Evolutionary conservation across 2,113 vertebrate genomes (phyloP).

Genomic region (Rattus norvegicus): DNA sequence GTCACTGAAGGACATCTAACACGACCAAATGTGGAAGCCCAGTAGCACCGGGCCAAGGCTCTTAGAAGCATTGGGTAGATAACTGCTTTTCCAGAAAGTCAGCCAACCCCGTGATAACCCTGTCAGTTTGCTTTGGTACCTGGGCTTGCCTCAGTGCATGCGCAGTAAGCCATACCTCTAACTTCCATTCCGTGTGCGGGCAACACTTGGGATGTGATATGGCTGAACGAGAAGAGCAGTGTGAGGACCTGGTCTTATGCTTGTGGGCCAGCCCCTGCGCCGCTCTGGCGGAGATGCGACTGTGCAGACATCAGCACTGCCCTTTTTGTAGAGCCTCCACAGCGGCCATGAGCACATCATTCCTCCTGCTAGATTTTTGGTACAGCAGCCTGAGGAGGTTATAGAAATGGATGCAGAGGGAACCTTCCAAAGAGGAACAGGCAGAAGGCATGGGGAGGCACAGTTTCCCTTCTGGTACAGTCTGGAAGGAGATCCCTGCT

Average conservation of each 20-base stretch:
- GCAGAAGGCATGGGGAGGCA: too few species aligned
- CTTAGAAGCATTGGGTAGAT: not conserved
- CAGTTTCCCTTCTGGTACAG: not conserved
- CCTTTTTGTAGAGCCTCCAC: not conserved
- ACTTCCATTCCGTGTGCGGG: accelerated
- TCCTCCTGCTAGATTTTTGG: not conserved
- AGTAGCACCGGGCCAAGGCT: not conserved
- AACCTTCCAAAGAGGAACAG: not conserved
- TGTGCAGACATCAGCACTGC: not conserved
- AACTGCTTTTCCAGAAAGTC: not conserved
- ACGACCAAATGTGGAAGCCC: not conserved
- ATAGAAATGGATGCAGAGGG: not conserved
- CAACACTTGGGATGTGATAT: not conserved
- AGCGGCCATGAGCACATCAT: not conserved
- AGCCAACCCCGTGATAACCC: accelerated
- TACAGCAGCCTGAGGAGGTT: not conserved
- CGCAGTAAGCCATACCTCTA: not conserved
- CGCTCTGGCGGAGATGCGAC: not conserved
- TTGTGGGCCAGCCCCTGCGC: not conserved
- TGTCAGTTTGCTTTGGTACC: not conserved
- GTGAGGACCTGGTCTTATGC: not conserved
- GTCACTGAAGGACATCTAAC: not conserved
- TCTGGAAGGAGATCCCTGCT: not conserved
- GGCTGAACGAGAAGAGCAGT: not conserved
- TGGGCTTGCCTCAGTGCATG: not conserved